A percentile compares a stretch with the other conserved stretches of the same genome.
These are phyloP conservation scores for Psilopsiagon aymara DNA, from an alignment of 2,113 vertebrate species.

Conservation along the genomic window DNA sequence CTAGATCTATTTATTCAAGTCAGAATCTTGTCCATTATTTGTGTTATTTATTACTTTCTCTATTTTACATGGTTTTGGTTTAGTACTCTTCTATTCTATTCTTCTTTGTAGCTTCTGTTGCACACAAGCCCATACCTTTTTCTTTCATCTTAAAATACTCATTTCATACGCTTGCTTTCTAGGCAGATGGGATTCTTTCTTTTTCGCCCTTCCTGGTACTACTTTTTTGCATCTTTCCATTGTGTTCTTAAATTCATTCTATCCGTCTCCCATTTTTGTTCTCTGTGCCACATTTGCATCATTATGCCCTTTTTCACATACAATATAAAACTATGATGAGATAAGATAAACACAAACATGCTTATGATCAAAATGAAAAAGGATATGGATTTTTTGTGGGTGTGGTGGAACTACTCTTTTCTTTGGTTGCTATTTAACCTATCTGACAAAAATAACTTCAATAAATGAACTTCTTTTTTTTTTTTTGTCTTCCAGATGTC, in stretches of 20 bases:
- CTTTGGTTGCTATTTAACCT: neutral
- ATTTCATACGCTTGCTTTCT: neutral
- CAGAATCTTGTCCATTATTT: neutral
- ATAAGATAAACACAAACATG: constrained; percentile 24
- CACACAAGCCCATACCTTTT: neutral
- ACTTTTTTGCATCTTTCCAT: neutral
- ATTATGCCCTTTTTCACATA: neutral
- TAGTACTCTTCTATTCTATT: neutral
- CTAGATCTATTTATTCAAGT: neutral
- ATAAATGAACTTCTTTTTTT: neutral
- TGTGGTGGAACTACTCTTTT: neutral
- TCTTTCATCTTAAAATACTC: neutral
- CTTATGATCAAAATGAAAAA: neutral
- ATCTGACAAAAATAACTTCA: neutral
- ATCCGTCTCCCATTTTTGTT: neutral
- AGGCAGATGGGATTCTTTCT: neutral
- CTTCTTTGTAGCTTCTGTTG: neutral
- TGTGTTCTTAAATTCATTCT: neutral
- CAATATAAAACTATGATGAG: neutral
- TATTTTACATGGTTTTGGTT: neutral
- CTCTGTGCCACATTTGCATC: neutral
- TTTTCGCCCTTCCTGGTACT: neutral
- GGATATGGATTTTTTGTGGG: neutral
- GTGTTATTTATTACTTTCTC: neutral
- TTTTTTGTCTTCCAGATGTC: neutral